Percentiles rank a stretch among this genome's conserved stretches.
Evolutionary conservation across 2,113 vertebrate genomes (phyloP).

Genomic region (Oriolus oriolus): DNA sequence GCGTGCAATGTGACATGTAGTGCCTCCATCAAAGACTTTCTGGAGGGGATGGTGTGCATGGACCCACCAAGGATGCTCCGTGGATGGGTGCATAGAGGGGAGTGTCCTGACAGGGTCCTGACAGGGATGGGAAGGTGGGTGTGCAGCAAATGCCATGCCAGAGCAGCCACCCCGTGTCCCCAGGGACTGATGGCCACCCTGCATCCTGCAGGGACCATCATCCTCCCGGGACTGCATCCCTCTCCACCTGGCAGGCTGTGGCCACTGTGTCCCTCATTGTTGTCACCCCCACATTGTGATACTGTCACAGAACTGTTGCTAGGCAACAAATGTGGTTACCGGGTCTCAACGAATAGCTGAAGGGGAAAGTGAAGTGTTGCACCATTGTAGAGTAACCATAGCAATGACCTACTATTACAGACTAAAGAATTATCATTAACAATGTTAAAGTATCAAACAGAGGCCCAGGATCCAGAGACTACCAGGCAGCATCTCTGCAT

Average conservation of each 20-base stretch:
- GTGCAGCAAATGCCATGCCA: rapidly evolving
- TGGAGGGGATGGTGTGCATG: rapidly evolving
- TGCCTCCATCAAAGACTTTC: neutral
- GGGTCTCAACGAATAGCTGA: slow-evolving; percentile 79
- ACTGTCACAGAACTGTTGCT: slow-evolving; percentile 83
- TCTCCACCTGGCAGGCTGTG: slow-evolving; percentile 25
- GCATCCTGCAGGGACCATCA: neutral
- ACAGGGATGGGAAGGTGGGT: rapidly evolving
- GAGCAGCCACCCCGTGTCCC: rapidly evolving
- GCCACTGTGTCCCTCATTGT: slow-evolving; percentile 74
- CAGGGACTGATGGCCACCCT: neutral
- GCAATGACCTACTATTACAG: slow-evolving; percentile 87
- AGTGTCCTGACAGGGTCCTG: neutral
- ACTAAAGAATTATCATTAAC: slow-evolving; percentile 84
- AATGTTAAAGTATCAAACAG: slow-evolving; percentile 78
- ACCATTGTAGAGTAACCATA: slow-evolving; percentile 85
- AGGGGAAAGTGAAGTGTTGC: slow-evolving; percentile 81
- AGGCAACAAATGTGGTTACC: slow-evolving; percentile 82
- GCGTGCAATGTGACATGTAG: rapidly evolving
- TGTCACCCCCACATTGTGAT: slow-evolving; percentile 76
- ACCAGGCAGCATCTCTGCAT: slow-evolving; percentile 62
- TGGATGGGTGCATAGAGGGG: neutral
- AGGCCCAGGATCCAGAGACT: slow-evolving; percentile 65
- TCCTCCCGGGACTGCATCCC: neutral
- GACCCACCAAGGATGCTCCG: neutral